Conservation (phyloP, 1,140 invertebrate genomes). For the Aphis craccivora region DNA sequence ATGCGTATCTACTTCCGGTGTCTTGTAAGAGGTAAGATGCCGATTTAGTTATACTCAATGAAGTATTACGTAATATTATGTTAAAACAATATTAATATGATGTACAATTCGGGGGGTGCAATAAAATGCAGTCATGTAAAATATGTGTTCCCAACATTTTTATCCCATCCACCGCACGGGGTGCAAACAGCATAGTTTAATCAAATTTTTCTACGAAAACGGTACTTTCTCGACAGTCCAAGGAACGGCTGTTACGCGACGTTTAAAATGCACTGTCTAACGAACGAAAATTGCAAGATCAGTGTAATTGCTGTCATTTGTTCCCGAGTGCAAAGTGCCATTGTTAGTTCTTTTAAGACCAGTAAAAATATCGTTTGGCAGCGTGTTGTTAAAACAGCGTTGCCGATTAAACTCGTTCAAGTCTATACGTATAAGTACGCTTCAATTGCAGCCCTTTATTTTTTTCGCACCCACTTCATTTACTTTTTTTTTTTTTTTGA, state of each 20-base stretch:
- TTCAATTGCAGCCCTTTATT: not conserved
- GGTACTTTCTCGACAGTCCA: not conserved
- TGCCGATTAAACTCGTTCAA: not conserved
- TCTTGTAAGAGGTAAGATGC: constrained; percentile 46
- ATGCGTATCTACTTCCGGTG: constrained; percentile 37
- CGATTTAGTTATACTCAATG: not conserved
- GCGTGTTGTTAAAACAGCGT: not conserved
- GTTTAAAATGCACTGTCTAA: not conserved
- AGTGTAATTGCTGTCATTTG: constrained; percentile 27
- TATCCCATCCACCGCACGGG: not conserved
- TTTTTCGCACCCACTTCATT: not conserved
- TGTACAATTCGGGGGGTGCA: not conserved
- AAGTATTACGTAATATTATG: not conserved
- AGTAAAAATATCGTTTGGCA: not conserved
- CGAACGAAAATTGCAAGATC: not conserved
- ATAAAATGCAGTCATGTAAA: not conserved
- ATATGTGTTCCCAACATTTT: not conserved
- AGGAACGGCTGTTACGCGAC: not conserved
- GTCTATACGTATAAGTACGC: not conserved
- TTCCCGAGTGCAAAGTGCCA: not conserved
- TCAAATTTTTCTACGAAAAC: not conserved
- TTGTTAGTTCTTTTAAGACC: not conserved
- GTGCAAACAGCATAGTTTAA: not conserved
- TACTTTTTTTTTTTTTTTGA: not conserved
- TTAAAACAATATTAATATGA: not conserved